Base-by-base conservation (phyloP, 2,797 vertebrate genomes). In the Otolemur crassicaudatus region DNA sequence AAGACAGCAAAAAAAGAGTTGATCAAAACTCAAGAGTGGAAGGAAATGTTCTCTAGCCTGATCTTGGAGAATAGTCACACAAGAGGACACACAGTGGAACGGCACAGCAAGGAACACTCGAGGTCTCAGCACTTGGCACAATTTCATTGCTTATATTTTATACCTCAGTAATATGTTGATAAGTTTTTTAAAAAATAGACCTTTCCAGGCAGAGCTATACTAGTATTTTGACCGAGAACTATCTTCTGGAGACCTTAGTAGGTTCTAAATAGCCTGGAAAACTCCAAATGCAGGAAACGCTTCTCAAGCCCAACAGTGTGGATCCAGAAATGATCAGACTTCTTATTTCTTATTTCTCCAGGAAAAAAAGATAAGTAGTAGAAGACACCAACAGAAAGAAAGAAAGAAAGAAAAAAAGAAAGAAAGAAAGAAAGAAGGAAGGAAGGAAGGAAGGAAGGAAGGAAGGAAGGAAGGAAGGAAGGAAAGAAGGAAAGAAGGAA, bases 101-200 rank as follows among this genome's bases (percentile, higher is more conserved):
- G 2, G 9, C 79, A 31, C 2, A 5, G 10, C 2, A 23, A 14
- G 25, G 20, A 79, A 60, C 0, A 23, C 40, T 4, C 14, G 37
- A 16, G 67, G 46, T 7, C 0, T 20, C 1, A 4, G 27, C 13
- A 4, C 72, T n/a, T 70, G 23, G 2, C 0, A 1, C 4, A 9
- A 9, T 31, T 6, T 67, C 60, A 1, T 13, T 1, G 5, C 49
- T 34, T 49, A 20, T 4, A 23, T 40, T 34, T 29, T 31, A 61
- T 2, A 61, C 53, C 87, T 60, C 53, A 13, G 2, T 22, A 53
- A 12, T 2, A 14, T 0, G 0, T 0, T 34, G 22, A 23, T 70
- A 37, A n/a, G 31, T 2, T 14, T 31, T 13, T 29, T 1, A 46
- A 63, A 73, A 79, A 46, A 90, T 4, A 7, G 43, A 3, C 25